Evolutionary conservation across 1,140 invertebrate genomes (phyloP), one percentile per base, ranked within the genome.

Genomic region (Neuroterus valhalla): DNA sequence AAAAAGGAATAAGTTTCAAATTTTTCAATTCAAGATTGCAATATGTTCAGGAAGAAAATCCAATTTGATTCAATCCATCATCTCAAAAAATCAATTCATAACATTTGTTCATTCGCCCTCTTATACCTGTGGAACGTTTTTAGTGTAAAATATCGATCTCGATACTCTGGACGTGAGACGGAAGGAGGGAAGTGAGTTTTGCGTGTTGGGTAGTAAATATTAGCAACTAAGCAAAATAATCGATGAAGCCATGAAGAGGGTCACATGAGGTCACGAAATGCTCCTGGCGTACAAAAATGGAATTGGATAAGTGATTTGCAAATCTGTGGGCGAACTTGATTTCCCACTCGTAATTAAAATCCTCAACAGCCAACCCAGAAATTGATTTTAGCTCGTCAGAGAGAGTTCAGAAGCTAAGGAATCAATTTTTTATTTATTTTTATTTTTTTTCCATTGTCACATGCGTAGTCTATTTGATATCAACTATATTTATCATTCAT

Each of bases 151-250:
- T 62, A 62, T 62, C 26, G 55, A 62, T 62, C 55, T 38, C 26
- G 14, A 62, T 62, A 62, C 23, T 31, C 12, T 6, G 1, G 12
- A 15, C 26, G 55, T 23, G 1, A 31, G 55, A 62, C 23, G 55
- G 31, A 62, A 62, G 31, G 55, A 62, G 55, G n/a, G 31, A 62
- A 62, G 55, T 62, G 55, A 62, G 55, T 62, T 62, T 62, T 62
- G 55, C 55, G 55, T 23, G 55, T 62, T 62, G 26, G 55, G 26
- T 62, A 62, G 55, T 62, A 62, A 62, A 62, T 62, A 62, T 62
- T 62, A 62, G 55, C 55, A 62, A 26, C 55, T 62, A 62, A 62
- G 55, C 55, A 62, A 62, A 62, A 31, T 62, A 62, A 62, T 62
- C 55, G 55, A 62, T 62, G 23, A 26, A 62, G 55, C 23, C 55